phyloP scores from a whole-genome alignment of 2,888 invertebrate species.

The Muscina levida region DNA sequence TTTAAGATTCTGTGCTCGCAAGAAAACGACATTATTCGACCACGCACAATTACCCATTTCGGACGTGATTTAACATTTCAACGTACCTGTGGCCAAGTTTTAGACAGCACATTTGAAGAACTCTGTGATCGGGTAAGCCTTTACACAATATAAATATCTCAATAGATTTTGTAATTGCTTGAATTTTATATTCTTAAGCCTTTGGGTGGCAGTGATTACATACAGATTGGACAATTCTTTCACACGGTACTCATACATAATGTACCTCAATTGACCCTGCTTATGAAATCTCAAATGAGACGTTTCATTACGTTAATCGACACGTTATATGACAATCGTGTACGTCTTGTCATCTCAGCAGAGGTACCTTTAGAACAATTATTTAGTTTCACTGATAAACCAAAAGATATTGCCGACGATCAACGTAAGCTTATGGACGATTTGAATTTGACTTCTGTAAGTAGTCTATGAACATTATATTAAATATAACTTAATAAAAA shows the following conservation, averaged over 20 bases:
- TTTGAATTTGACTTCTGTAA: constrained; percentile 88
- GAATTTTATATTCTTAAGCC: constrained; percentile 83
- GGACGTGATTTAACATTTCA: constrained; percentile 93
- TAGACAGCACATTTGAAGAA: constrained; percentile 93
- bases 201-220: constrained; percentile 96
- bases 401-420: constrained; percentile 84
- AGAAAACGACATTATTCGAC: constrained; percentile 93
- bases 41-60: constrained; percentile 92
- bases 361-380: constrained; percentile 88
- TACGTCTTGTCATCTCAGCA: constrained; percentile 92
- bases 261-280: constrained; percentile 90
- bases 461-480: too few relatives aligned
- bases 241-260: constrained; percentile 96
- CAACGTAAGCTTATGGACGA: constrained; percentile 97
- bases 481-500: too few relatives aligned
- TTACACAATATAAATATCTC: too few relatives aligned
- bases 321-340: constrained; percentile 96
- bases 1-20: constrained; percentile 93
- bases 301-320: constrained; percentile 98
- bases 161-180: too few relatives aligned
- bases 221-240: constrained; percentile 95
- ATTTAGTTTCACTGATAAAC: constrained; percentile 80
- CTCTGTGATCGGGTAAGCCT: constrained; percentile 91
- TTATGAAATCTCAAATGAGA: constrained; percentile 91
- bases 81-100: constrained; percentile 94